A percentile compares a stretch with the other conserved stretches of the same genome.
phyloP scores from a whole-genome alignment of 2,888 invertebrate genomes.

The Plebejus argus region DNA sequence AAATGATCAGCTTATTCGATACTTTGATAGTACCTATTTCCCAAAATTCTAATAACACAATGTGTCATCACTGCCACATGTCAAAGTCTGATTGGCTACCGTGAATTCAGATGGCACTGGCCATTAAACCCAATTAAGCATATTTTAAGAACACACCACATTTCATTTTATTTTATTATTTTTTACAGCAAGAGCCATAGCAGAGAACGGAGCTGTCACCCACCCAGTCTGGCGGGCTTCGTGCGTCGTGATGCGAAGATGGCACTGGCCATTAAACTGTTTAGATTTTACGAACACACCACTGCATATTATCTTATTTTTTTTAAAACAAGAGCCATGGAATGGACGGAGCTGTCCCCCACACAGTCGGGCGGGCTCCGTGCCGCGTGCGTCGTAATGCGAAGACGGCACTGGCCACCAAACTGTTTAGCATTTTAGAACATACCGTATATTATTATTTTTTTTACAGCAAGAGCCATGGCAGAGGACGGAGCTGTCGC shows the following conservation, averaged over 20 bases:
- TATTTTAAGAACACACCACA: neutral
- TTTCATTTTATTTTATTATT: too few species aligned
- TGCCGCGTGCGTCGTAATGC: slow-evolving; percentile 66
- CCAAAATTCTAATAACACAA: too few species aligned
- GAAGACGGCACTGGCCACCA: slow-evolving; percentile 26
- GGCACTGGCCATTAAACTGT: too few species aligned
- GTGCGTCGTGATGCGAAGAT: slow-evolving; percentile 62
- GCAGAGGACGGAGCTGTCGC: slow-evolving; percentile 66
- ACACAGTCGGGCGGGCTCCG: slow-evolving; percentile 61
- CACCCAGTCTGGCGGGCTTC: slow-evolving; percentile 60
- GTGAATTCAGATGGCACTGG: too few species aligned
- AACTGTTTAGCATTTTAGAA: neutral
- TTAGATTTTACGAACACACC: neutral
- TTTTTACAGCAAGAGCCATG: slow-evolving; percentile 63
- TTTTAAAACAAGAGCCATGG: slow-evolving; percentile 65
- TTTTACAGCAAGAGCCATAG: slow-evolving; percentile 65
- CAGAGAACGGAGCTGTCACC: slow-evolving; percentile 65
- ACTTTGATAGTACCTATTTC: too few species aligned
- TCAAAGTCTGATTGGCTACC: too few species aligned
- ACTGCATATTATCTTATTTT: slow-evolving; percentile 8
- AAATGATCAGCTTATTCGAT: too few species aligned
- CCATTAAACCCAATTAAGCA: too few species aligned
- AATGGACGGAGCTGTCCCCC: slow-evolving; percentile 63
- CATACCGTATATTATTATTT: neutral
- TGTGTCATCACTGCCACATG: too few species aligned